phyloP scores from a whole-genome alignment of 2,797 vertebrate species.

The Crenuchus spilurus region DNA sequence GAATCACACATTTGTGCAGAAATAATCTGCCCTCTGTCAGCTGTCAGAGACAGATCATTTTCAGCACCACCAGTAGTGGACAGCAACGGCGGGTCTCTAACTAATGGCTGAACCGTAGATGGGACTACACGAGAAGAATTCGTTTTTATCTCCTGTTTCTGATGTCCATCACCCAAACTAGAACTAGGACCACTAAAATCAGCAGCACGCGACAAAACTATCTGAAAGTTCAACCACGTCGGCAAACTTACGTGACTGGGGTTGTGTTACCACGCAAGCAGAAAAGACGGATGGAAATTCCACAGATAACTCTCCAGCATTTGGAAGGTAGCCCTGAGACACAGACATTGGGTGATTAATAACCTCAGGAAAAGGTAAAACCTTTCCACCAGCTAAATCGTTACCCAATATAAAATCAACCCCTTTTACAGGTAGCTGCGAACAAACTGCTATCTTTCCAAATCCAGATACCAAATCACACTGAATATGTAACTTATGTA shows the following conservation, averaged over 20 bases:
- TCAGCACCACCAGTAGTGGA: background rate
- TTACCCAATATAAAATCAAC: background rate
- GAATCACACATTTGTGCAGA: background rate
- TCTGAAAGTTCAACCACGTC: slow-evolving; percentile 9
- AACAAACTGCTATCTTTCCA: slow-evolving; percentile 6
- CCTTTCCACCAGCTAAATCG: background rate
- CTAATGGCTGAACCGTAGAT: too few relatives aligned
- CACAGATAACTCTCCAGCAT: background rate
- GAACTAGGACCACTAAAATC: background rate
- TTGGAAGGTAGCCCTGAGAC: too few relatives aligned
- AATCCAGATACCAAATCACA: slow-evolving; percentile 10
- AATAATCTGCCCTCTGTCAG: background rate
- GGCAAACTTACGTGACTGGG: slow-evolving; percentile 5
- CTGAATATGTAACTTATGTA: slow-evolving; percentile 1
- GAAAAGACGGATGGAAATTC: background rate
- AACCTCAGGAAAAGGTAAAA: slow-evolving; percentile 10
- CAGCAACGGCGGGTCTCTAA: too few relatives aligned
- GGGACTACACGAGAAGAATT: too few relatives aligned
- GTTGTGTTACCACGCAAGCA: background rate
- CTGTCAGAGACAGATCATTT: background rate
- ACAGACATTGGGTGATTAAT: too few relatives aligned
- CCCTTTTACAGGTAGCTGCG: slow-evolving; percentile 16
- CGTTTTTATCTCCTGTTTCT: background rate
- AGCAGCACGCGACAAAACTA: background rate
- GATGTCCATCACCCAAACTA: background rate